A percentile compares a stretch with the other conserved stretches of the same genome.
Evolutionary conservation across 2,797 vertebrate genomes (phyloP).

Genomic region (Malurus splendens): DNA sequence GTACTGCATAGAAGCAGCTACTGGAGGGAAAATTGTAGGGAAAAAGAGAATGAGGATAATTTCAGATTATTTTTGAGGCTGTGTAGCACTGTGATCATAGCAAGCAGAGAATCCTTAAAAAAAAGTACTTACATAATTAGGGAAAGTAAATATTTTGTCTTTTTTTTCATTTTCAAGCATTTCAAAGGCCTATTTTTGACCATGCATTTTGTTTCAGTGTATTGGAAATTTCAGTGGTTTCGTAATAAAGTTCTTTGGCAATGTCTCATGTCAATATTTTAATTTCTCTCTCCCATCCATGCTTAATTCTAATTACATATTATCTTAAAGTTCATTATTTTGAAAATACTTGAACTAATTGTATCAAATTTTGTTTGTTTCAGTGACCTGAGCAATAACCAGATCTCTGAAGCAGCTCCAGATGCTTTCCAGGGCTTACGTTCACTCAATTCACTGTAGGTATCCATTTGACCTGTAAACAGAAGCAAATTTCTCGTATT

Average conservation of each 20-base stretch:
- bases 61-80: not conserved
- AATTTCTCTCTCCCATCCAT: not conserved
- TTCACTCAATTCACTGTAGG: constrained; percentile 94
- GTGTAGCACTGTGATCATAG: not conserved
- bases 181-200: not conserved
- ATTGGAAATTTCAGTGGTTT: not conserved
- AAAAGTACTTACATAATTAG: not conserved
- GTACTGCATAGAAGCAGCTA: not conserved
- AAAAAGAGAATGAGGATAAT: not conserved
- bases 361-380: constrained; percentile 35
- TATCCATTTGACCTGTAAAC: constrained; percentile 17
- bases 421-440: constrained; percentile 94
- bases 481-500: not conserved
- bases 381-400: constrained; percentile 96
- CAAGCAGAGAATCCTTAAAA: not conserved
- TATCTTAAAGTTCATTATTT: not conserved
- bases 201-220: not conserved
- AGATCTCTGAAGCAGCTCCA: constrained; percentile 92
- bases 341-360: not conserved
- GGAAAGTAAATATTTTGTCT: not conserved
- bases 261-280: not conserved
- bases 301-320: not conserved
- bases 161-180: not conserved
- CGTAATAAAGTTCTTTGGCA: not conserved
- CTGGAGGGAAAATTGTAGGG: not conserved